Evolutionary conservation across 2,888 invertebrate genomes (phyloP), one percentile per base, ranked within the genome.

Genomic region (Troglohyphantes excavatus): DNA sequence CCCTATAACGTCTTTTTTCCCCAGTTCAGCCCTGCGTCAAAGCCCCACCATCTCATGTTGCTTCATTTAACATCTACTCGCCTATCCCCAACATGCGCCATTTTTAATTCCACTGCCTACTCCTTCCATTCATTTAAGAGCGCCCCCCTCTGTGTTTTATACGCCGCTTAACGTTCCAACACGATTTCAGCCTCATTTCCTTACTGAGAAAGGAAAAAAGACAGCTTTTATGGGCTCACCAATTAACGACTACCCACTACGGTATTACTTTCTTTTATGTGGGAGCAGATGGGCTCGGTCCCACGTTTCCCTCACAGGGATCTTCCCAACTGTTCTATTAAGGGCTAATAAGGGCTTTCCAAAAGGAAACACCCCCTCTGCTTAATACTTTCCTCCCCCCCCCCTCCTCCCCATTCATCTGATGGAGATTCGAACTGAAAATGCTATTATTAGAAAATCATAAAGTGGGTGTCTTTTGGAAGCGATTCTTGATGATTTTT

Each of bases 181-280:
- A 33, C 33, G 43, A n/a, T 19, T 65, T 23, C 73, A 65, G n/a
- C 23, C 63, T 59, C 27, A 65, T 59, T 84, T 67, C 65, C 33
- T 7, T 29, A 53, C 70, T 29, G 11, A 11, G 17, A 6, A 53
- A 21, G n/a, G 67, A 76, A 78, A 68, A 86, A 86, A 27, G 17
- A 29, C 61, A 43, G 70, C 78, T 76, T 85, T 86, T 86, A 86
- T 86, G 86, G 68, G 86, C 61, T 61, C 27, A 27, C 70, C 78
- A 86, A 86, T 86, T 86, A 86, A 86, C 86, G 86, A 72, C 86
- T 61, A 39, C 78, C 78, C 75, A 65, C 78, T 61, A 78, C 53
- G 70, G 61, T 70, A 86, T 86, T 78, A 78, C 86, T 61, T 86
- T 78, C 78, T 86, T 86, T 86, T 86, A 86, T 78, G 78, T 23